Base-by-base conservation (phyloP, 1,140 invertebrate species). In the Gonioctena quinquepunctata region DNA sequence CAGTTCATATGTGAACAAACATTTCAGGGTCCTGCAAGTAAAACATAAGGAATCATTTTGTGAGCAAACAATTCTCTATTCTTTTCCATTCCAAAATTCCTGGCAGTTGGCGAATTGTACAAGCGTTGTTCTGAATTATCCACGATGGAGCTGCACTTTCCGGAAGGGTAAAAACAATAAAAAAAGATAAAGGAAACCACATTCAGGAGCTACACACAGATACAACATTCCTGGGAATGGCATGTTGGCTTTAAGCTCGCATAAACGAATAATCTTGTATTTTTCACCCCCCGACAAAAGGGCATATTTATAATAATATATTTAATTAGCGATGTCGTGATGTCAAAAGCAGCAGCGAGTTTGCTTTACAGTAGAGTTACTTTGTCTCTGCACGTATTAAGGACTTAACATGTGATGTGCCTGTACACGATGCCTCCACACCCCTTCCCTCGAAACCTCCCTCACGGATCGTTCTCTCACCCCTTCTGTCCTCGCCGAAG, bases 261-360 rank as follows among this genome's bases (percentile, higher is more conserved):
- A n/a, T 68, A 68, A 68, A 68, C 66, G 66, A 68, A 68, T 68
- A 60, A 42, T 61, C 54, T 68, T 50, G 66, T 60, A 68, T 68
- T 68, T 68, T 68, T 68, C 66, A 59, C 63, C 64, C 26, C 54
- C 68, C 68, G 16, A 68, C 68, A 70, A 59, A 73, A 61, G 63
- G 68, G 21, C 72, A 71, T 77, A 78, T 77, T 78, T 77, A 78
- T 78, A 76, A 78, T 78, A 78, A 78, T 78, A 78, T 78, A 75
- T 78, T 76, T 76, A 78, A 78, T 77, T 78, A 78, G 73, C 65
- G 69, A 75, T 72, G 77, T 75, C 72, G 73, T 60, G 69, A 73
- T 71, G 77, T 78, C 77, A 78, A 78, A 77, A 76, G 72, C 77
- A 78, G 69, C 64, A 64, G 42, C 62, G 68, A 70, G 65, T 68